phyloP scores from a whole-genome alignment of 2,888 invertebrate species.

The Ophion slaviceki region DNA sequence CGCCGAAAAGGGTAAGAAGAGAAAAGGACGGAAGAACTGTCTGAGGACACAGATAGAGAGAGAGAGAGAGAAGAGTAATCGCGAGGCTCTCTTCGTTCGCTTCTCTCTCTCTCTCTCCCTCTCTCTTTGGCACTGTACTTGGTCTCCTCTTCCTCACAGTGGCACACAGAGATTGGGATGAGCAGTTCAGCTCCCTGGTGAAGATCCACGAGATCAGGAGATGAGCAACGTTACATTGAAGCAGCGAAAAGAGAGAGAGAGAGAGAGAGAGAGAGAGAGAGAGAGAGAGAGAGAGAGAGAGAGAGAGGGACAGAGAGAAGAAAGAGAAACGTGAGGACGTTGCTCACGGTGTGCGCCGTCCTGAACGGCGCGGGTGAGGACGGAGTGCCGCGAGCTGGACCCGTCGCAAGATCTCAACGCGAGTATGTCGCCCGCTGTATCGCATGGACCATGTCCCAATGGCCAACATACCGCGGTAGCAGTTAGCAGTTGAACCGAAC shows the following conservation, averaged over 20 bases:
- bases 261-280: slow-evolving; percentile 10
- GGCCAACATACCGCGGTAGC: slow-evolving; percentile 14
- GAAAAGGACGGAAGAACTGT: slow-evolving; percentile 17
- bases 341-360: slow-evolving; percentile 43
- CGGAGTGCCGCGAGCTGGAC: slow-evolving; percentile 48
- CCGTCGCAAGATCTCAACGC: slow-evolving; percentile 44
- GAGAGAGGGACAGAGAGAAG: slow-evolving; percentile 13
- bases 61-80: slow-evolving; percentile 11
- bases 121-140: slow-evolving; percentile 30
- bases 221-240: slow-evolving; percentile 42
- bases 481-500: slow-evolving; percentile 24
- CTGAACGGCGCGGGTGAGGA: slow-evolving; percentile 59
- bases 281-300: slow-evolving; percentile 17
- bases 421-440: slow-evolving; percentile 25
- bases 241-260: slow-evolving; percentile 27
- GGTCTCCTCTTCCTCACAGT: slow-evolving; percentile 37
- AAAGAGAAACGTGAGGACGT: slow-evolving; percentile 27
- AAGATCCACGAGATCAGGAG: slow-evolving; percentile 62
- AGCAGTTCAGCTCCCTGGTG: slow-evolving; percentile 52
- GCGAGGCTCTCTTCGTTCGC: background rate
- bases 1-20: slow-evolving; percentile 53
- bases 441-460: slow-evolving; percentile 20
- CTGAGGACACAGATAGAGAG: slow-evolving; percentile 9
- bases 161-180: slow-evolving; percentile 53
- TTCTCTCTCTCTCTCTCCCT: slow-evolving; percentile 8